These are phyloP conservation scores for Loris lydekkerianus DNA, from an alignment of 2,797 vertebrate genomes.

Conservation along the genomic window DNA sequence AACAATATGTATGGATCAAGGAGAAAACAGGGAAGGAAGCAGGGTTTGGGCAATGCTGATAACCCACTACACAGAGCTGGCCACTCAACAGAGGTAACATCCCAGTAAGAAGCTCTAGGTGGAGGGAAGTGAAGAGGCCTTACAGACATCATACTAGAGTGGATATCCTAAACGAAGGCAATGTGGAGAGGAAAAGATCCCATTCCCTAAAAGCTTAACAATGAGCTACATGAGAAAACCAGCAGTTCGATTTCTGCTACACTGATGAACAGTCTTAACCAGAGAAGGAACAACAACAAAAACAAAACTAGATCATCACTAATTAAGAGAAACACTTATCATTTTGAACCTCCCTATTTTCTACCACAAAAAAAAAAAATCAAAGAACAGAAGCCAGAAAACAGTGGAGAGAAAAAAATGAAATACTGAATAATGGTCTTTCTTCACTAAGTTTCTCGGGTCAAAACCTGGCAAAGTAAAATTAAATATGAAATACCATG, in stretches of 20 bases:
- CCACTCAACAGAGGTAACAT: not conserved
- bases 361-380: not conserved
- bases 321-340: slow-evolving; percentile 5
- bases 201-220: slow-evolving; percentile 28
- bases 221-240: not conserved
- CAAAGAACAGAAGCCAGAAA: slow-evolving; percentile 42
- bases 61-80: not conserved
- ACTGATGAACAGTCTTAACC: not conserved
- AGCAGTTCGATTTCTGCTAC: not conserved
- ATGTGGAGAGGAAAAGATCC: not conserved
- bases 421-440: not conserved
- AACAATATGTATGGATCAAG: slow-evolving; percentile 21
- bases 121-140: not conserved
- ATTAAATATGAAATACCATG: slow-evolving; percentile 24
- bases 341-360: slow-evolving; percentile 38
- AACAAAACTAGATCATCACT: not conserved
- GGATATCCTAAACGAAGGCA: not conserved
- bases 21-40: slow-evolving; percentile 2
- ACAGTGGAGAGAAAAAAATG: slow-evolving; percentile 21
- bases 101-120: not conserved
- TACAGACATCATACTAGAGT: not conserved
- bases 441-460: slow-evolving; percentile 27
- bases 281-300: slow-evolving; percentile 13
- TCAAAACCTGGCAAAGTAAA: slow-evolving; percentile 45
- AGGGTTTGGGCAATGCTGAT: not conserved